phyloP scores from a whole-genome alignment of 2,797 vertebrate genomes.

The Myiotriccus ornatus region DNA sequence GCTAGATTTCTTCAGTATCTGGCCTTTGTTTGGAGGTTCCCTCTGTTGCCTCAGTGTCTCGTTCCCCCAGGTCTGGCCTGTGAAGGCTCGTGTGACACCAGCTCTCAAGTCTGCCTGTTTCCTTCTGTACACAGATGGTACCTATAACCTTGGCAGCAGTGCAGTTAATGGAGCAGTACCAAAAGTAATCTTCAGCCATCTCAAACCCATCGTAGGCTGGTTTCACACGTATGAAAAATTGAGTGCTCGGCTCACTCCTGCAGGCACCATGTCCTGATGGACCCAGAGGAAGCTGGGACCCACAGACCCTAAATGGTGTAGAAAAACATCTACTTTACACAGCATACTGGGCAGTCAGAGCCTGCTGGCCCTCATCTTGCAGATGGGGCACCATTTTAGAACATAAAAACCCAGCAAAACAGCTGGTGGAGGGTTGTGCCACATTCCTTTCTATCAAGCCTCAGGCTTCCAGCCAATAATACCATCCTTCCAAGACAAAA shows the following conservation, averaged over 20 bases:
- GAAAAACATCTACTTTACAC: not conserved
- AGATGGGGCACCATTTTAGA: not conserved
- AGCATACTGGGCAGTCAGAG: not conserved
- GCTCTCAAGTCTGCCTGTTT: not conserved
- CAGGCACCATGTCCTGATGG: not conserved
- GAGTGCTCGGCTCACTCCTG: not conserved
- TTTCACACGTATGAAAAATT: not conserved
- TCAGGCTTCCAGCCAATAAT: not conserved
- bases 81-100: not conserved
- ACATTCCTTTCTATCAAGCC: not conserved
- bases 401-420: not conserved
- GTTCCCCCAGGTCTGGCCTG: not conserved
- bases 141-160: not conserved
- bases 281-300: not conserved
- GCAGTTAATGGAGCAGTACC: not conserved
- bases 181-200: not conserved
- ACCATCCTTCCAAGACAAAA: conserved; percentile 17
- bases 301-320: not conserved
- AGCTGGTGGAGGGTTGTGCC: not conserved
- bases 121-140: not conserved
- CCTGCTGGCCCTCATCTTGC: not conserved
- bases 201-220: not conserved
- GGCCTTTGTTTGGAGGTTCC: not conserved
- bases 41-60: not conserved
- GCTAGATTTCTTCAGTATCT: not conserved